These are phyloP conservation scores for Pantelozetes paolii DNA, from an alignment of 2,888 invertebrate species.

Conservation along the genomic window DNA sequence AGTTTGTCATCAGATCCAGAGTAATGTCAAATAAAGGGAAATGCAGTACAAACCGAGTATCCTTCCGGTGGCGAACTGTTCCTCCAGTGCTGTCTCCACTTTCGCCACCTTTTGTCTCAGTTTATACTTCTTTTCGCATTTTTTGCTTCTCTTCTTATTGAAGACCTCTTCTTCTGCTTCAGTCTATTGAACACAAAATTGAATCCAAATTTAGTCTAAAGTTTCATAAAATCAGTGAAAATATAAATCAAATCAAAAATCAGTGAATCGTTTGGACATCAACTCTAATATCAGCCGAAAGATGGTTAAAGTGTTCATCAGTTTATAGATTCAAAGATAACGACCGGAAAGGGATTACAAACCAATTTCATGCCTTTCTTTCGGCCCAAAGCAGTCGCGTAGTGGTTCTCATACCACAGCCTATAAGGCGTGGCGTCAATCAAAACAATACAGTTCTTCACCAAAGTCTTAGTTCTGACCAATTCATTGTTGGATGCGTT, in stretches of 20 bases:
- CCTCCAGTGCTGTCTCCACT: conserved; percentile 87
- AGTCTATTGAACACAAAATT: conserved; percentile 58
- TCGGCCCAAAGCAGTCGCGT: conserved; percentile 87
- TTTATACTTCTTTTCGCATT: conserved; percentile 85
- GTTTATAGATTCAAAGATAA: background rate
- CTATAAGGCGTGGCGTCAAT: conserved; percentile 98
- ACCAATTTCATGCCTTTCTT: conserved; percentile 83
- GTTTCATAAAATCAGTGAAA: background rate
- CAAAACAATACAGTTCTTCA: conserved; percentile 95
- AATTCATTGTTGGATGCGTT: conserved; percentile 99
- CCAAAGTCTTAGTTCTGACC: conserved; percentile 98
- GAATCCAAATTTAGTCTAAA: background rate
- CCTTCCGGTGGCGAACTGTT: conserved; percentile 94
- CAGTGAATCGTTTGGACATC: conserved; percentile 35
- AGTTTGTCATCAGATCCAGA: conserved; percentile 43
- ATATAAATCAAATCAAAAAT: background rate
- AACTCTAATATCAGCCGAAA: conserved; percentile 50
- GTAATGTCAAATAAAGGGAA: background rate
- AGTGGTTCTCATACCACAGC: conserved; percentile 99
- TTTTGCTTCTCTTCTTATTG: conserved; percentile 90
- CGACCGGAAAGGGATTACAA: conserved; percentile 20
- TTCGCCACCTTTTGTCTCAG: conserved; percentile 85
- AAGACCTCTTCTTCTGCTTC: conserved; percentile 90
- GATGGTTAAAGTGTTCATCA: conserved; percentile 49
- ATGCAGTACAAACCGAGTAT: conserved; percentile 69